A percentile compares a stretch with the other conserved stretches of the same genome.
Evolutionary conservation across 2,113 vertebrate genomes (phyloP).

Genomic region (Sorex fumeus): DNA sequence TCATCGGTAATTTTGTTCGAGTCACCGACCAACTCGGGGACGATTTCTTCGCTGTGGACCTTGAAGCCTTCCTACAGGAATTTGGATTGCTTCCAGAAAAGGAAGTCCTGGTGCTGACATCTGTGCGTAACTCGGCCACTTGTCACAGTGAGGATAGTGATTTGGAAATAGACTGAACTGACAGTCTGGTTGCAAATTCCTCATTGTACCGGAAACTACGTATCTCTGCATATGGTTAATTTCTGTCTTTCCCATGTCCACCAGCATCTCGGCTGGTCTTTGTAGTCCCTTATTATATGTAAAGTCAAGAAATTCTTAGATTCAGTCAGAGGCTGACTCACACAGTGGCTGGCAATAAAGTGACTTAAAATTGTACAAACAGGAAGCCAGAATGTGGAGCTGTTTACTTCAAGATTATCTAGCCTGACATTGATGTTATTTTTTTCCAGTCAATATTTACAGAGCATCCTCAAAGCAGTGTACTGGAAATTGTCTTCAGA

Average conservation of each 20-base stretch:
- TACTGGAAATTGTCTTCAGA: conserved; percentile 69
- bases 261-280: conserved; percentile 73
- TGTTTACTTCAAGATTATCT: conserved; percentile 69
- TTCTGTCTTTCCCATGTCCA: conserved; percentile 55
- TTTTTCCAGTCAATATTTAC: conserved; percentile 77
- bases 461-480: conserved; percentile 26
- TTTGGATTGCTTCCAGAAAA: conserved; percentile 97
- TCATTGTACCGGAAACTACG: conserved; percentile 52
- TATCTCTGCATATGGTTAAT: conserved; percentile 49
- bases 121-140: conserved; percentile 90
- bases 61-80: conserved; percentile 97
- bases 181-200: not conserved
- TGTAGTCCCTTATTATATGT: conserved; percentile 61
- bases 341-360: conserved; percentile 50
- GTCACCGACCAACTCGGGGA: conserved; percentile 98
- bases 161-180: conserved; percentile 95
- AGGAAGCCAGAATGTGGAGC: conserved; percentile 48
- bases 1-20: conserved; percentile 98
- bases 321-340: conserved; percentile 76
- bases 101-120: conserved; percentile 87
- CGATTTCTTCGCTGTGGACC: conserved; percentile 98
- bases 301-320: conserved; percentile 72
- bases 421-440: conserved; percentile 63
- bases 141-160: conserved; percentile 96
- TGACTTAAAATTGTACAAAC: conserved; percentile 63